Evolutionary conservation across 2,113 vertebrate species (phyloP).

Genomic region (Excalfactoria chinensis): DNA sequence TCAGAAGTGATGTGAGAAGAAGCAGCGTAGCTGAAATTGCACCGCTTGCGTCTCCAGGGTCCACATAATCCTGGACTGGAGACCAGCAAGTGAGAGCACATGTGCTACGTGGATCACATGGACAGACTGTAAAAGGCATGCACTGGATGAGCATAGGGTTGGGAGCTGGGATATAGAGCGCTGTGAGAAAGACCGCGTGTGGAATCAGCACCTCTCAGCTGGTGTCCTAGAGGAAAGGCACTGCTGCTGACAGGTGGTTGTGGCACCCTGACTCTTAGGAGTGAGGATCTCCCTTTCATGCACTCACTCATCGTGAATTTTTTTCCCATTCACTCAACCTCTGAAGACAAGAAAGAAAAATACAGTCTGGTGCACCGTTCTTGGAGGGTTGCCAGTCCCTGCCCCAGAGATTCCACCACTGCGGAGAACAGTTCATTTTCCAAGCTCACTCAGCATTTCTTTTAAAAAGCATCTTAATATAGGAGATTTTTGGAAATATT

Average conservation of each 20-base stretch:
- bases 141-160: background rate
- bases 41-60: background rate
- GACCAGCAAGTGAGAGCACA: background rate
- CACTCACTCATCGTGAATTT: background rate
- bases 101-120: background rate
- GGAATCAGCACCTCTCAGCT: background rate
- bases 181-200: background rate
- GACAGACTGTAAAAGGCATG: background rate
- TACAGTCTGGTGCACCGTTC: background rate
- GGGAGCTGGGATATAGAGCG: background rate
- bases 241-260: background rate
- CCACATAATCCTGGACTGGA: background rate
- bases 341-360: background rate
- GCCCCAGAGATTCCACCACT: background rate
- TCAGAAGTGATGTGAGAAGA: background rate
- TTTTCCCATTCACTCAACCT: rapidly evolving
- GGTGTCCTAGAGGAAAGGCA: background rate
- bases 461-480: background rate
- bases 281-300: background rate
- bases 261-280: background rate
- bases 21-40: background rate
- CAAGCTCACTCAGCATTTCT: background rate
- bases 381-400: background rate
- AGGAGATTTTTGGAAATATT: background rate
- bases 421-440: background rate